Evolutionary conservation across 2,113 vertebrate genomes (phyloP).

Genomic region (Zapus hudsonius): DNA sequence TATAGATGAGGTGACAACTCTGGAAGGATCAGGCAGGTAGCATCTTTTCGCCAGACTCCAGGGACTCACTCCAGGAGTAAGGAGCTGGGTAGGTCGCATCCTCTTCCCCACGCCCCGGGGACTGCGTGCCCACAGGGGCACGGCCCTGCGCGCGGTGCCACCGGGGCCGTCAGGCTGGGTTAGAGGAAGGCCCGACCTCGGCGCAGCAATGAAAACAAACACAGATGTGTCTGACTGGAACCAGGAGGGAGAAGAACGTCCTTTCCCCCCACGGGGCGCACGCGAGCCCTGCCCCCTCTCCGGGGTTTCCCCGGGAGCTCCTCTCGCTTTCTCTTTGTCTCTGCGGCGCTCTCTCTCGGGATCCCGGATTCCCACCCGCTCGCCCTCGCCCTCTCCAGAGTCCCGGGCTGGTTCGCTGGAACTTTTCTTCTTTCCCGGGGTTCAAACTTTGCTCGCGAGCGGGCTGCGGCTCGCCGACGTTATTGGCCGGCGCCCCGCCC

Average conservation of each 20-base stretch:
- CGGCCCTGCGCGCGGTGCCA: slow-evolving; percentile 55
- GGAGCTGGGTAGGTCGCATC: neutral
- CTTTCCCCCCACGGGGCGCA: slow-evolving; percentile 47
- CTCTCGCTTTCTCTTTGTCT: slow-evolving; percentile 74
- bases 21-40: rapidly evolving
- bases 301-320: slow-evolving; percentile 73
- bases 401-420: slow-evolving; percentile 47
- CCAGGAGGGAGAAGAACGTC: neutral
- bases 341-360: slow-evolving; percentile 43
- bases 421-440: slow-evolving; percentile 82
- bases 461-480: slow-evolving; percentile 66
- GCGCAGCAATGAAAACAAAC: slow-evolving; percentile 74
- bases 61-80: neutral
- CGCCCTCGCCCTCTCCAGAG: neutral
- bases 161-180: slow-evolving; percentile 40
- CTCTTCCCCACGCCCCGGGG: neutral
- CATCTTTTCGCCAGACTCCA: neutral
- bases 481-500: slow-evolving; percentile 80
- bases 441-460: slow-evolving; percentile 66
- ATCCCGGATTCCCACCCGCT: slow-evolving; percentile 51
- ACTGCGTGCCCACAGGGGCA: slow-evolving; percentile 34
- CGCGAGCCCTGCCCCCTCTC: slow-evolving; percentile 68
- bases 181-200: slow-evolving; percentile 64
- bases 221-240: slow-evolving; percentile 72
- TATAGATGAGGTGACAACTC: neutral